Evolutionary conservation across 2,797 vertebrate species (phyloP).

Genomic region (Trachurus trachurus): DNA sequence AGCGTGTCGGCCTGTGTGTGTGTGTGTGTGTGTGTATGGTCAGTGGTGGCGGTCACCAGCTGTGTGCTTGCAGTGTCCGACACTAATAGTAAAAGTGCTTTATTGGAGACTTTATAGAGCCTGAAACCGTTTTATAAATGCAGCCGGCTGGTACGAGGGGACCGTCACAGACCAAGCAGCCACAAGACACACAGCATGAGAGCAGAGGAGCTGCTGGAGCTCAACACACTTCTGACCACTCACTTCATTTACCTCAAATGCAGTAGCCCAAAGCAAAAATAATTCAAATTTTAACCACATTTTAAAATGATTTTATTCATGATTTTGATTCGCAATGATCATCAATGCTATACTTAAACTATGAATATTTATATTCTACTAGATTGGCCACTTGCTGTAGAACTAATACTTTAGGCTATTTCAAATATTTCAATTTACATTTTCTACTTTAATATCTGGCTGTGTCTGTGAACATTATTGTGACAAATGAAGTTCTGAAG

Average conservation of each 20-base stretch:
- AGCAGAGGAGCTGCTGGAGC: constrained; percentile 37
- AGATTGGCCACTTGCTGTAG: background rate
- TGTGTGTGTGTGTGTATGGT: constrained; percentile 42
- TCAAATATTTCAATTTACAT: too few species aligned
- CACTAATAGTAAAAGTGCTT: constrained; percentile 74
- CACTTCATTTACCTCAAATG: constrained; percentile 20
- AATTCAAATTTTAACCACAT: background rate
- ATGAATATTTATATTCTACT: background rate
- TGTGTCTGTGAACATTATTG: background rate
- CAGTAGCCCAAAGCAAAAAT: background rate
- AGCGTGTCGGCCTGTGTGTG: constrained; percentile 10
- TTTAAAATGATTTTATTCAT: background rate
- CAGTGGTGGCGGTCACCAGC: constrained; percentile 54
- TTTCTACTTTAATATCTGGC: background rate
- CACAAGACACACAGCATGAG: constrained; percentile 46
- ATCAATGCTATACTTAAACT: background rate
- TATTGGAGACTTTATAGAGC: constrained; percentile 72
- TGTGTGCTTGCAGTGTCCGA: constrained; percentile 57
- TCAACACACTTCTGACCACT: constrained; percentile 26
- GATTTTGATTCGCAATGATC: too few species aligned
- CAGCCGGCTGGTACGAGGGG: constrained; percentile 32
- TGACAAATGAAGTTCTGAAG: background rate
- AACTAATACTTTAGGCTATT: background rate
- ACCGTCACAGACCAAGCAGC: constrained; percentile 40
- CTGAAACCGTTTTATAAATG: constrained; percentile 68